These are phyloP conservation scores for Sussaba pulchella DNA, from an alignment of 2,888 invertebrate species.

Conservation along the genomic window DNA sequence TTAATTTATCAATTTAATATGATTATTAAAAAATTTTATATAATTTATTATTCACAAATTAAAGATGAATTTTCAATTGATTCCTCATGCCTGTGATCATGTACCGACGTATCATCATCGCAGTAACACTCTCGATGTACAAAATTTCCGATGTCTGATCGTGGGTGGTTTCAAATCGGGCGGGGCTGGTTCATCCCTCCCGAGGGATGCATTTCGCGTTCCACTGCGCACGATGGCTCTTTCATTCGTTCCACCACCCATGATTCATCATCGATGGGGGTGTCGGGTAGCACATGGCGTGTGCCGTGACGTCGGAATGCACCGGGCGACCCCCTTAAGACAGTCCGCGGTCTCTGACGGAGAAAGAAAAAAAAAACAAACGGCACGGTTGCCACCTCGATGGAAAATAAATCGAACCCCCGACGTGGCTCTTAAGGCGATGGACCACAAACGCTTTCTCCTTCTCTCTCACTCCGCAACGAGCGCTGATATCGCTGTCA, in stretches of 20 bases:
- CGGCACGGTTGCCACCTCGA: conserved; percentile 73
- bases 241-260: conserved; percentile 18
- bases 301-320: conserved; percentile 68
- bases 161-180: neutral
- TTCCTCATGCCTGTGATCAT: too few relatives aligned
- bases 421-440: too few relatives aligned
- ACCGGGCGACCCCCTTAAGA: conserved; percentile 70
- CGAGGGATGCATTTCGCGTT: conserved; percentile 25
- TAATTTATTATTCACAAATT: too few relatives aligned
- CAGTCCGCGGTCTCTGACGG: conserved; percentile 23
- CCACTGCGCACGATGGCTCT: neutral
- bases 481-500: too few relatives aligned
- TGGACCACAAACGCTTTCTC: too few relatives aligned
- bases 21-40: too few relatives aligned
- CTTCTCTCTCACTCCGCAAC: too few relatives aligned
- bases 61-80: too few relatives aligned
- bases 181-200: conserved; percentile 6
- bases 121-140: conserved; percentile 20
- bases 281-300: conserved; percentile 77
- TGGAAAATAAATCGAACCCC: conserved; percentile 76
- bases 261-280: conserved; percentile 72
- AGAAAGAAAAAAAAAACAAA: conserved; percentile 69
- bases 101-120: conserved; percentile 16
- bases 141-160: neutral
- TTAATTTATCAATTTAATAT: too few relatives aligned